phyloP scores from a whole-genome alignment of 2,888 invertebrate species.

The Strigamia transsilvanica region DNA sequence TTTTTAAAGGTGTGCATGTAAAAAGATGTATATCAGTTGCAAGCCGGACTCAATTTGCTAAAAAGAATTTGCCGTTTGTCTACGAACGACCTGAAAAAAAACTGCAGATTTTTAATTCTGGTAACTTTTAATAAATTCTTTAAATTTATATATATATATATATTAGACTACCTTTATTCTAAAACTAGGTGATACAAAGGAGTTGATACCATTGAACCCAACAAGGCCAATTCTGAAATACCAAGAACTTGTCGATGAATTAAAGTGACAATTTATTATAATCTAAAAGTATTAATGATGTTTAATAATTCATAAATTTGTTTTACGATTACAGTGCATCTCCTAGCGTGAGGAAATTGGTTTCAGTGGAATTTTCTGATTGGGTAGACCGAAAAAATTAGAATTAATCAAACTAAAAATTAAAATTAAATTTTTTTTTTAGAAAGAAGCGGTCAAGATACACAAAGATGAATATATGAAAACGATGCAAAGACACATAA shows the following conservation, averaged over 20 bases:
- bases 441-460: neutral
- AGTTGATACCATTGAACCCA: neutral
- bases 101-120: neutral
- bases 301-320: neutral
- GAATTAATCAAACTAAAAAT: neutral
- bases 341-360: neutral
- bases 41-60: slow-evolving; percentile 3
- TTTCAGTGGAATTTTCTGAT: neutral
- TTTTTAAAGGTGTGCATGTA: neutral
- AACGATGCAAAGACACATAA: slow-evolving; percentile 74
- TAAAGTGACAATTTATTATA: neutral
- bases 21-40: slow-evolving; percentile 9
- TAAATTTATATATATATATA: neutral
- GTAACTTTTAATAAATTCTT: neutral
- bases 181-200: neutral
- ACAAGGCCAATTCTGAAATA: neutral
- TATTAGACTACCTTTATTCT: neutral
- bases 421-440: neutral
- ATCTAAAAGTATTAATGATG: too few relatives aligned
- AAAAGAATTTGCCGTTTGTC: slow-evolving; percentile 30
- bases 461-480: slow-evolving; percentile 66
- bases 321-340: neutral
- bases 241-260: neutral
- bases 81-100: neutral
- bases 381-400: neutral